Conservation (phyloP, 1,140 invertebrate species). For the Tetramorium alpestre region DNA sequence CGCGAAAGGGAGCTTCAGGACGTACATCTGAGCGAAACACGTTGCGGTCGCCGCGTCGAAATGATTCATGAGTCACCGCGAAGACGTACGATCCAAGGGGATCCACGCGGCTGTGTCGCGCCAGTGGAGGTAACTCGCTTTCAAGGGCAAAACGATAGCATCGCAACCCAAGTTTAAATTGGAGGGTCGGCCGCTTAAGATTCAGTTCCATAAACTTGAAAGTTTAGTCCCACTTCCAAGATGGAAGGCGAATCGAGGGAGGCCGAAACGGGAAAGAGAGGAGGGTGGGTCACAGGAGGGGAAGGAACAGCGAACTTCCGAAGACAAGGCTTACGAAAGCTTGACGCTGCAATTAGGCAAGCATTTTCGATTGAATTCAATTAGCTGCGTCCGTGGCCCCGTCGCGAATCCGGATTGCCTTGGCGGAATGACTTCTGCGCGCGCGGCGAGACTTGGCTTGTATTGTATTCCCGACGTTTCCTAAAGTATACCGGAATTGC, state of each 20-base stretch:
- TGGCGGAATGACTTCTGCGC: conserved; percentile 38
- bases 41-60: conserved; percentile 13
- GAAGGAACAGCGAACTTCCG: conserved; percentile 30
- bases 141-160: conserved; percentile 71
- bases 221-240: conserved; percentile 69
- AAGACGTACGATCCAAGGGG: conserved; percentile 23
- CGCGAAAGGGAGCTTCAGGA: background rate
- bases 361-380: conserved; percentile 77
- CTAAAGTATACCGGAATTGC: conserved; percentile 50
- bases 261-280: background rate
- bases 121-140: conserved; percentile 62
- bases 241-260: background rate
- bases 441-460: conserved; percentile 35
- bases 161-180: conserved; percentile 73
- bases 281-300: background rate
- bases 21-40: background rate
- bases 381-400: conserved; percentile 57
- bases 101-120: conserved; percentile 42
- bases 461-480: conserved; percentile 54
- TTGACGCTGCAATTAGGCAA: conserved; percentile 72
- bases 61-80: conserved; percentile 19
- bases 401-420: conserved; percentile 55
- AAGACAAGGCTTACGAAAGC: conserved; percentile 41
- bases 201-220: conserved; percentile 74
- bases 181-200: conserved; percentile 74